Conservation (phyloP, 2,888 invertebrate genomes). For the Rhagonycha fulva region DNA sequence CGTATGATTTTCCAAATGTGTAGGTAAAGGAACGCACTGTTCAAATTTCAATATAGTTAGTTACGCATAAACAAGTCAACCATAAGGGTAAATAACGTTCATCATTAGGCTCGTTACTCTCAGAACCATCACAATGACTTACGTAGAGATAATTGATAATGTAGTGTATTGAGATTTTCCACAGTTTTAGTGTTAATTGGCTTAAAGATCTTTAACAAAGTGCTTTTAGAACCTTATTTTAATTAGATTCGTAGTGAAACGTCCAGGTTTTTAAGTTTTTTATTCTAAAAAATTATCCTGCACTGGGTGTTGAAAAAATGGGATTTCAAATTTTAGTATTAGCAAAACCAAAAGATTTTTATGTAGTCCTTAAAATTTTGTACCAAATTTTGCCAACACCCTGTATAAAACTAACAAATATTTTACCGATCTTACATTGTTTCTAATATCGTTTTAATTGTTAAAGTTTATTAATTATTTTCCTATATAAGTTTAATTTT, state of each 20-base stretch:
- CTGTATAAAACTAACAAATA: no score
- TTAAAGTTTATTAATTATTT: neutral
- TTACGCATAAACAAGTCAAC: neutral
- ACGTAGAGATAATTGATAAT: neutral
- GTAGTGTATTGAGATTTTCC: neutral
- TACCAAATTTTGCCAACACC: no score
- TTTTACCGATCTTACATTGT: no score
- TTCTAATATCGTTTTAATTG: no score
- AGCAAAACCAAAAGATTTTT: no score
- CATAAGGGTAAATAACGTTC: neutral
- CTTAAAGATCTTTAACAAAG: neutral
- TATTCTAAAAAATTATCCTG: no score
- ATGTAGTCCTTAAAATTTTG: no score
- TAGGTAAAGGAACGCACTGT: neutral
- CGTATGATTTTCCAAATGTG: neutral
- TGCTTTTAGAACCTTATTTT: neutral
- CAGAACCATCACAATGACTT: neutral
- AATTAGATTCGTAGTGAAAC: no score
- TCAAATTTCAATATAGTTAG: neutral
- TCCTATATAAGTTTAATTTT: neutral
- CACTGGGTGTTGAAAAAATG: no score
- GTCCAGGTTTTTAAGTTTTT: no score
- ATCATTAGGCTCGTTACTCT: neutral
- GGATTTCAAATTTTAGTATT: no score
- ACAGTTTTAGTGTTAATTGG: neutral